A percentile compares a stretch with the other conserved stretches of the same genome.
Evolutionary conservation across 2,113 vertebrate genomes (phyloP).

Genomic region (Oxyura jamaicensis): DNA sequence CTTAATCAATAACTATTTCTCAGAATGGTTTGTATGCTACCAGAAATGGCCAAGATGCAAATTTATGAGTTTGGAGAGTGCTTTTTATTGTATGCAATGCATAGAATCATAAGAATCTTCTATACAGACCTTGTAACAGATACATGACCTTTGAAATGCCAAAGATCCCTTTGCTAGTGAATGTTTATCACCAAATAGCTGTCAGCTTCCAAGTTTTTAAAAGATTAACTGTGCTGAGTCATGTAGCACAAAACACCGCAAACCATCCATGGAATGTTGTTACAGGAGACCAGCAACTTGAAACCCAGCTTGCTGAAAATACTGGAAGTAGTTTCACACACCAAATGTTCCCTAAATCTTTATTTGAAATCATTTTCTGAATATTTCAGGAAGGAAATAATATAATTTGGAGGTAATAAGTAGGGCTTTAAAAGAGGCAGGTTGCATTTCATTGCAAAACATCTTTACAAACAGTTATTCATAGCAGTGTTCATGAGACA

Average conservation of each 20-base stretch:
- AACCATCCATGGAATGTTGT: not conserved
- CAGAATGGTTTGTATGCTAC: not conserved
- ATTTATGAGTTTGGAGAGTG: conserved; percentile 4
- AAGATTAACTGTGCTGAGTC: conserved; percentile 22
- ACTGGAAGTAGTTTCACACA: not conserved
- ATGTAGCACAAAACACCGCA: accelerated
- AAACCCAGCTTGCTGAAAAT: not conserved
- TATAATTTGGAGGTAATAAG: not conserved
- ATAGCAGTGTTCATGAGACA: not conserved
- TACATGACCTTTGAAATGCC: conserved; percentile 31
- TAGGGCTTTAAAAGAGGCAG: not conserved
- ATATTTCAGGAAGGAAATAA: not conserved
- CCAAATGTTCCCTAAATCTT: not conserved
- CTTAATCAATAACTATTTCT: conserved; percentile 19
- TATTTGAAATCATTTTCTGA: not conserved
- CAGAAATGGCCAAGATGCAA: conserved; percentile 8
- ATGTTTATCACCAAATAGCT: not conserved
- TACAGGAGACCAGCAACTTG: not conserved
- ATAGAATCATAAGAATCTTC: not conserved
- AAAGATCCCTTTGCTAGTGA: not conserved
- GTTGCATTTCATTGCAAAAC: not conserved
- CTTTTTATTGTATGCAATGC: not conserved
- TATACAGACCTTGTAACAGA: not conserved
- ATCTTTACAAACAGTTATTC: not conserved
- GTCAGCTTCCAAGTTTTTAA: not conserved